Evolutionary conservation across 35 echinoderm and acorn worm species (phyloP).

Genomic region (Anneissia japonica): DNA sequence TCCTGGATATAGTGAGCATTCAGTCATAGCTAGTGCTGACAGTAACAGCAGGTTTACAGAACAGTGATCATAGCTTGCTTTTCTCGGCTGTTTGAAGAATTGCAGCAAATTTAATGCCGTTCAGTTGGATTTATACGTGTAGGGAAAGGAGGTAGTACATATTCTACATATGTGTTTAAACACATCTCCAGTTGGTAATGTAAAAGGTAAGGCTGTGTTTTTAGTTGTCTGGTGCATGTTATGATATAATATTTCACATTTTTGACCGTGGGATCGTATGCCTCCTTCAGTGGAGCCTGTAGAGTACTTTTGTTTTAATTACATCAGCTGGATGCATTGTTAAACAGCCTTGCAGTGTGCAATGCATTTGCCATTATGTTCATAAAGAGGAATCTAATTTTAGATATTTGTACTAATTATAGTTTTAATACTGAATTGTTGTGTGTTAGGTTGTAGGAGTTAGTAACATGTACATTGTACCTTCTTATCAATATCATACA

Average conservation of each 20-base stretch:
- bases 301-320: background rate
- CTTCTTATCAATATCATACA: no score
- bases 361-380: no score
- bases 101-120: background rate
- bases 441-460: no score
- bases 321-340: background rate
- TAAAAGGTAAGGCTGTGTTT: background rate
- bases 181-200: background rate
- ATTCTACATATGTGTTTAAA: background rate
- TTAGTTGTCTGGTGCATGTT: background rate
- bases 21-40: background rate
- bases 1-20: background rate
- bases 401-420: no score
- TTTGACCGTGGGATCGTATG: background rate
- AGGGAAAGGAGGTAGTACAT: background rate
- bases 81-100: background rate
- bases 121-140: background rate
- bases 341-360: background rate
- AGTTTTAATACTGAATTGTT: no score
- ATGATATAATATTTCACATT: background rate
- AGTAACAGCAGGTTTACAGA: background rate
- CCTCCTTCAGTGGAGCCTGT: background rate
- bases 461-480: no score
- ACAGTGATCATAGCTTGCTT: background rate
- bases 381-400: no score